Base-by-base conservation (phyloP, 1,140 invertebrate species). In the Leptestheria dahalacensis region DNA sequence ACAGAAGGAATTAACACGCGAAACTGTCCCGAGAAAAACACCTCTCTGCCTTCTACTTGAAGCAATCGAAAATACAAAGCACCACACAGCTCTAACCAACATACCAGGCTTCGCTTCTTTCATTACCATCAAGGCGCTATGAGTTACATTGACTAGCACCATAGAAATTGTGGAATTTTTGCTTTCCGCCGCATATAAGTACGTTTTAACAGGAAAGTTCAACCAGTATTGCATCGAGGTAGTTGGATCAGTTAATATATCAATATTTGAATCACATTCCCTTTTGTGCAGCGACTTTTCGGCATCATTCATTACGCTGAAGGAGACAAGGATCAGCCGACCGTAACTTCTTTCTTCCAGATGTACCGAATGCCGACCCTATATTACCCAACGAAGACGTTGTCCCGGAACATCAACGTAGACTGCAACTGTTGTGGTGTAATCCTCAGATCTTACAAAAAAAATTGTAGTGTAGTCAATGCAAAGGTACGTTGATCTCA, bases 211-310 rank as follows among this genome's bases (percentile, higher is more conserved):
- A 12, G 47, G 21, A 49, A 61, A 61, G 41, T 49, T 61, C 1
- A 61, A 61, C 23, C 60, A 62, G 50, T 47, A 62, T 33, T 48
- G 46, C 24, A 15, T 59, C 1, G 61, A 62, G 53, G 48, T 29
- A 2, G 20, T 6, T 15, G 4, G 23, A 21, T 23, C 2, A 28
- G 41, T 6, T 9, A 1, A 0, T 24, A 24, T 0, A 15, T 41
- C 18, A 10, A 0, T 21, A 29, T 0, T 48, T 11, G 18, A 41
- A 0, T 0, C n/a, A 48, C 10, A 21, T 60, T 26, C n/a, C 9
- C 28, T 33, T 55, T 60, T 53, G 28, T 33, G 20, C 29, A 61
- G 59, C 50, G 59, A 4, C 59, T 62, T 54, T 62, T 62, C 25
- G 48, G 61, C 3, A 62, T 48, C n/a, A 59, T 59, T 20, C 47